These are phyloP conservation scores for Eulemur coronatus DNA, from an alignment of 2,797 vertebrate genomes.

Conservation along the genomic window DNA sequence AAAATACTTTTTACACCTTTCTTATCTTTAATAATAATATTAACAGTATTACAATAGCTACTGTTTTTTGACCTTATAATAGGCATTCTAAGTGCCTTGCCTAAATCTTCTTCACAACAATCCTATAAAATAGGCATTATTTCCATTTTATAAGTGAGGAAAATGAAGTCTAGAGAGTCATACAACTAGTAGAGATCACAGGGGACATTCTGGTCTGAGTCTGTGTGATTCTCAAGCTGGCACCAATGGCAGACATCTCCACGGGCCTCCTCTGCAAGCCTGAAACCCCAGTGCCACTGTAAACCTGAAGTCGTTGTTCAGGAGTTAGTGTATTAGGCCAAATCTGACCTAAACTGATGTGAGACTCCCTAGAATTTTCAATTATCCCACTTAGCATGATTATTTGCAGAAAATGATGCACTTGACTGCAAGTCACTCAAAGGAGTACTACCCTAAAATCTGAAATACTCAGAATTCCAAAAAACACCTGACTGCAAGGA, in stretches of 20 bases:
- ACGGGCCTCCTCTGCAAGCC: neutral
- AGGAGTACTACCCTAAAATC: neutral
- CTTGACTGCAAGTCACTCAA: neutral
- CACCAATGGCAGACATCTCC: neutral
- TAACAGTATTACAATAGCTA: neutral
- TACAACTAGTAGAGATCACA: neutral
- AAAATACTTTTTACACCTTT: neutral
- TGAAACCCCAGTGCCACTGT: neutral
- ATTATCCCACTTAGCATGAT: neutral
- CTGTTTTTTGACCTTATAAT: neutral
- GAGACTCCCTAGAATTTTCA: neutral
- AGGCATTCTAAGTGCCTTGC: neutral
- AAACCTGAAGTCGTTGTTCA: neutral
- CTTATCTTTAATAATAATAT: neutral
- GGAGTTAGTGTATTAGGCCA: neutral
- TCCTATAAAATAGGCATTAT: neutral
- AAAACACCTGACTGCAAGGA: neutral
- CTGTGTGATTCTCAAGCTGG: neutral
- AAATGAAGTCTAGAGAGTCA: neutral
- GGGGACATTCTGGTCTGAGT: neutral
- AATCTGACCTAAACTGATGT: neutral
- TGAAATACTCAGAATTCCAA: neutral
- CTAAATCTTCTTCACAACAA: neutral
- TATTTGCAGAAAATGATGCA: neutral
- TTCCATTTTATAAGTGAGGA: neutral